phyloP scores from a whole-genome alignment of 2,797 vertebrate species.

The Acanthurus tractus region DNA sequence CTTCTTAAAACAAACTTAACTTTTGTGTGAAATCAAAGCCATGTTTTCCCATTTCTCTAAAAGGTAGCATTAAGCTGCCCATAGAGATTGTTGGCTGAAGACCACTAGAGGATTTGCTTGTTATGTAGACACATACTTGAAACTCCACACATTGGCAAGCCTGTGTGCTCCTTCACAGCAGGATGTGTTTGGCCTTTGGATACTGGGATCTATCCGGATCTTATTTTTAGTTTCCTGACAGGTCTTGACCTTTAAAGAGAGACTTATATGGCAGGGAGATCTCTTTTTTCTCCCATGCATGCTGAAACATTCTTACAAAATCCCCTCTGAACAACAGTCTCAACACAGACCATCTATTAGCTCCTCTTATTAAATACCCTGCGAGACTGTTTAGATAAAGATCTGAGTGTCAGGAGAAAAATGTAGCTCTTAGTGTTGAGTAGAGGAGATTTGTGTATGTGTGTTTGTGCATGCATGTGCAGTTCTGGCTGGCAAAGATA shows the following conservation, averaged over 20 bases:
- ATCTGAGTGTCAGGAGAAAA: conserved; percentile 36
- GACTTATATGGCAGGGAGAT: conserved; percentile 27
- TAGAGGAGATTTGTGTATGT: conserved; percentile 16
- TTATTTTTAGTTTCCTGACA: conserved; percentile 34
- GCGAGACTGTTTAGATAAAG: conserved; percentile 53
- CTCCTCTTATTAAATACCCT: conserved; percentile 44
- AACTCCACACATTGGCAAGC: not conserved
- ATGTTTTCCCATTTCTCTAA: not conserved
- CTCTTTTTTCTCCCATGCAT: conserved; percentile 26
- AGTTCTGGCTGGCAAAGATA: not conserved
- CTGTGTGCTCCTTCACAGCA: not conserved
- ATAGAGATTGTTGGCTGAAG: not conserved
- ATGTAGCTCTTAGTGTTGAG: conserved; percentile 25
- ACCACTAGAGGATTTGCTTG: conserved; percentile 14
- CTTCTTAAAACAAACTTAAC: not conserved
- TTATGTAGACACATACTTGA: not conserved
- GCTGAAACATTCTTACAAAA: conserved; percentile 56
- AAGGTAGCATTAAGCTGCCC: no score
- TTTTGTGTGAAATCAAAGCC: not conserved
- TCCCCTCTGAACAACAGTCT: conserved; percentile 33
- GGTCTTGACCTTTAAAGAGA: conserved; percentile 45
- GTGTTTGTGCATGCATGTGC: not conserved
- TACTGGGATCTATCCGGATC: conserved; percentile 31
- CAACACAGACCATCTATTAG: conserved; percentile 41
- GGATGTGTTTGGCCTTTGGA: conserved; percentile 36